Conservation (phyloP, 2,888 invertebrate species). For the Euclidia mi region DNA sequence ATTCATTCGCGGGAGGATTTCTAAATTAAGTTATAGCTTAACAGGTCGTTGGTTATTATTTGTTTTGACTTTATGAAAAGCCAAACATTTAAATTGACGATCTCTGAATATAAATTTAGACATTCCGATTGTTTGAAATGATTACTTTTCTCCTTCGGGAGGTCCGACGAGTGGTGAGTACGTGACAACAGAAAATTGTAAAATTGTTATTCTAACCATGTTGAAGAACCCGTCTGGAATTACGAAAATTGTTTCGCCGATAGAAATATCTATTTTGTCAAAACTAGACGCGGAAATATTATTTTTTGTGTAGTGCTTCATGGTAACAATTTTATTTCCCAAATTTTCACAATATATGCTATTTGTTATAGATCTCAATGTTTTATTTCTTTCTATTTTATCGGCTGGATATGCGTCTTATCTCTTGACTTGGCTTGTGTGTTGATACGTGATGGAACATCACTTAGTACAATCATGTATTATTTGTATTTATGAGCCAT, state of each 20-base stretch:
- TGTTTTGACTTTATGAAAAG: slow-evolving; percentile 66
- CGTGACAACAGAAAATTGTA: slow-evolving; percentile 86
- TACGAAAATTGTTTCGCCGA: slow-evolving; percentile 84
- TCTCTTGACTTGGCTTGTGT: too few relatives aligned
- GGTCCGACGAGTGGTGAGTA: slow-evolving; percentile 79
- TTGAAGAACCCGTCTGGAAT: slow-evolving; percentile 80
- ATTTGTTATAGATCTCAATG: too few relatives aligned
- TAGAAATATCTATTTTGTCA: slow-evolving; percentile 78
- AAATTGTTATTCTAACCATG: slow-evolving; percentile 87
- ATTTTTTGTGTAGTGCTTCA: slow-evolving; percentile 34
- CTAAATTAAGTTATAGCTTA: slow-evolving; percentile 43
- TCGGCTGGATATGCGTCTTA: too few relatives aligned
- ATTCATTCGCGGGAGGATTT: slow-evolving; percentile 35
- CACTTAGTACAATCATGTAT: too few relatives aligned
- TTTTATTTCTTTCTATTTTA: too few relatives aligned
- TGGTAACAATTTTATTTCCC: slow-evolving; percentile 34
- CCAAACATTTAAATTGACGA: slow-evolving; percentile 80
- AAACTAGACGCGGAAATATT: slow-evolving; percentile 61
- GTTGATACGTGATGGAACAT: too few relatives aligned
- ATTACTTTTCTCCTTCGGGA: slow-evolving; percentile 83
- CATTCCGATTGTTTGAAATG: slow-evolving; percentile 83
- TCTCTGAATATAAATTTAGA: slow-evolving; percentile 82
- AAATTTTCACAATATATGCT: neutral
- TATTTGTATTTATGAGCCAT: too few relatives aligned
- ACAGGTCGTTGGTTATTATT: slow-evolving; percentile 40